phyloP scores from a whole-genome alignment of 2,888 invertebrate genomes.

The Flexamia atlantica region DNA sequence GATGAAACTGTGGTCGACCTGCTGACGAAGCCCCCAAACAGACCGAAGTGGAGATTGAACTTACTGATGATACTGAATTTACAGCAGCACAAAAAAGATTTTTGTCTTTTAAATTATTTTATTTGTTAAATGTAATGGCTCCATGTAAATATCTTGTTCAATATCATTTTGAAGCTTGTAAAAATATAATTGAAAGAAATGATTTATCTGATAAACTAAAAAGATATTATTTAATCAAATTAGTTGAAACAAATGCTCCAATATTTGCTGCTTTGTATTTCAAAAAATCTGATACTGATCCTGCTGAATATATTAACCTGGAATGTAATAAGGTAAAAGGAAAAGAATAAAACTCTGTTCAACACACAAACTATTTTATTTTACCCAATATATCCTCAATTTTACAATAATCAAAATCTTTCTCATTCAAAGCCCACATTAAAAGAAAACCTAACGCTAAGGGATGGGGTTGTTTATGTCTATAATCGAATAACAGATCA shows the following conservation, averaged over 20 bases:
- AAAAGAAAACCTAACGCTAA: neutral
- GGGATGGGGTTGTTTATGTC: constrained; percentile 25
- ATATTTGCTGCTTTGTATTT: neutral
- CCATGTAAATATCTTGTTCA: neutral
- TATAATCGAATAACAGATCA: neutral
- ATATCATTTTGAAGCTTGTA: neutral
- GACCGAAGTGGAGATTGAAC: neutral
- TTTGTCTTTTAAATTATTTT: neutral
- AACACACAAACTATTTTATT: neutral
- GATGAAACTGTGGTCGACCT: neutral
- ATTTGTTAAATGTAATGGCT: neutral
- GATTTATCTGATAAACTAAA: neutral
- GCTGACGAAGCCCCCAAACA: neutral
- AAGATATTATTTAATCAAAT: neutral
- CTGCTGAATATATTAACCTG: neutral
- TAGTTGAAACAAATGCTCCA: neutral
- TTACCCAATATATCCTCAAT: neutral
- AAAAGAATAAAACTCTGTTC: neutral
- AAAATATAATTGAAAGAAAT: neutral
- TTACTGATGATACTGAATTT: neutral
- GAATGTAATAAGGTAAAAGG: neutral
- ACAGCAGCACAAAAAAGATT: neutral
- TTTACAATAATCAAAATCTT: neutral
- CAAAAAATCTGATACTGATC: neutral
- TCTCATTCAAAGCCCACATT: constrained; percentile 12